These are phyloP conservation scores for Morone saxatilis DNA, from an alignment of 2,113 vertebrate species.

Conservation along the genomic window DNA sequence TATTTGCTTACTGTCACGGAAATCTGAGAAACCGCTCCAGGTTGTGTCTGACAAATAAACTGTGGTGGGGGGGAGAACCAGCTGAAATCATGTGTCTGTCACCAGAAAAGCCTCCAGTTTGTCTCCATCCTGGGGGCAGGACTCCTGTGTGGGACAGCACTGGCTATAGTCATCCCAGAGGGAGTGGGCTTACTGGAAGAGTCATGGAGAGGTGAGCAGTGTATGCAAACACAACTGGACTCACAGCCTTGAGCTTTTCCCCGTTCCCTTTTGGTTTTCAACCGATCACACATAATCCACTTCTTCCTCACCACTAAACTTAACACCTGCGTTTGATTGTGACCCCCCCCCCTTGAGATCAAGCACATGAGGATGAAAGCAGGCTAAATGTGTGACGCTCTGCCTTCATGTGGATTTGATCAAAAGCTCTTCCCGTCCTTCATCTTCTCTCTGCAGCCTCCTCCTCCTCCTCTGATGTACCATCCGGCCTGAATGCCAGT, in stretches of 20 bases:
- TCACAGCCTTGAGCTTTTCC: background rate
- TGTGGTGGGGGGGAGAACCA: background rate
- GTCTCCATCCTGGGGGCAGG: conserved; percentile 85
- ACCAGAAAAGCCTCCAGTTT: conserved; percentile 82
- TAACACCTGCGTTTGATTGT: conserved; percentile 16
- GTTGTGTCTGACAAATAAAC: background rate
- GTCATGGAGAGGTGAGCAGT: conserved; percentile 62
- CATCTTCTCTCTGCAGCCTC: conserved; percentile 61
- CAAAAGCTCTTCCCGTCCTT: conserved; percentile 39
- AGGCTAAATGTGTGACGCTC: background rate
- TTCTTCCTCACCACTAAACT: background rate
- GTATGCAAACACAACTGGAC: background rate
- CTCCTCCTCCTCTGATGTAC: conserved; percentile 57
- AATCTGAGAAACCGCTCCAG: background rate
- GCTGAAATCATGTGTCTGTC: conserved; percentile 32
- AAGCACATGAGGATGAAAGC: conserved; percentile 38
- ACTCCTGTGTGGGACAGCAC: conserved; percentile 77
- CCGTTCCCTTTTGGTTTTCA: background rate
- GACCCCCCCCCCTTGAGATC: conserved; percentile 6
- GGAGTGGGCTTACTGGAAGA: conserved; percentile 82
- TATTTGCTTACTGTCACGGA: background rate
- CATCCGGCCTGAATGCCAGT: conserved; percentile 46
- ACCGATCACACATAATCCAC: background rate
- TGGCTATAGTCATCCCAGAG: conserved; percentile 83
- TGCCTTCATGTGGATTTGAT: conserved; percentile 15